Percentiles rank a stretch among this genome's conserved stretches.
Evolutionary conservation across 2,888 invertebrate genomes (phyloP).

Genomic region (Stenoptilia bipunctidactyla): DNA sequence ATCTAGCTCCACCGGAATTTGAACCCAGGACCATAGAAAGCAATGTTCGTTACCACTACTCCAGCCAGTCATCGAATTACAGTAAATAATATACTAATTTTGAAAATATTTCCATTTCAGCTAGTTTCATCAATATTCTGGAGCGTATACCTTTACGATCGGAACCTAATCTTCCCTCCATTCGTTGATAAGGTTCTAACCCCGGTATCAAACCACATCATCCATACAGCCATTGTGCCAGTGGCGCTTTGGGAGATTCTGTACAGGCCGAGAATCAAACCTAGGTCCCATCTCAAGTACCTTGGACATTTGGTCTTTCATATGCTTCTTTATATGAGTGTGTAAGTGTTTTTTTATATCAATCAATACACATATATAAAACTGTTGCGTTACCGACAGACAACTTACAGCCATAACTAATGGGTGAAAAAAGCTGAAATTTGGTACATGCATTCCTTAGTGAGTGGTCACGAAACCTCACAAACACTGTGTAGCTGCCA

Average conservation of each 20-base stretch:
- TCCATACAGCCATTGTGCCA: conserved; percentile 43
- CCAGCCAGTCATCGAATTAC: no score
- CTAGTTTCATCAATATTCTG: conserved; percentile 42
- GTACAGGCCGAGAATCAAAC: conserved; percentile 29
- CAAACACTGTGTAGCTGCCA: no score
- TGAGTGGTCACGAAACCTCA: no score
- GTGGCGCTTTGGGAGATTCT: conserved; percentile 37
- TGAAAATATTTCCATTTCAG: no score
- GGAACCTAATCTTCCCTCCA: conserved; percentile 35
- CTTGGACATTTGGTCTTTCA: conserved; percentile 26
- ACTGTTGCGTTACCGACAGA: no score
- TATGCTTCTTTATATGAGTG: conserved; percentile 27
- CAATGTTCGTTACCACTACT: no score
- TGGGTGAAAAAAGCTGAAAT: not conserved
- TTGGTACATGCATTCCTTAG: no score
- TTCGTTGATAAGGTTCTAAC: conserved; percentile 32
- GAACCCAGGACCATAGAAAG: no score
- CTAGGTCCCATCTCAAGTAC: conserved; percentile 32
- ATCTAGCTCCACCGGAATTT: no score
- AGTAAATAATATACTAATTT: no score
- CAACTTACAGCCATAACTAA: no score
- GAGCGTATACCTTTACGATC: conserved; percentile 35
- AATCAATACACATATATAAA: no score
- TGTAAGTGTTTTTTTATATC: conserved; percentile 35
- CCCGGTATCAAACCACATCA: conserved; percentile 36